Percentiles rank a stretch among this genome's conserved stretches.
Conservation (phyloP, 64 coral and sea anemone genomes). For the Acropora tenuis region DNA sequence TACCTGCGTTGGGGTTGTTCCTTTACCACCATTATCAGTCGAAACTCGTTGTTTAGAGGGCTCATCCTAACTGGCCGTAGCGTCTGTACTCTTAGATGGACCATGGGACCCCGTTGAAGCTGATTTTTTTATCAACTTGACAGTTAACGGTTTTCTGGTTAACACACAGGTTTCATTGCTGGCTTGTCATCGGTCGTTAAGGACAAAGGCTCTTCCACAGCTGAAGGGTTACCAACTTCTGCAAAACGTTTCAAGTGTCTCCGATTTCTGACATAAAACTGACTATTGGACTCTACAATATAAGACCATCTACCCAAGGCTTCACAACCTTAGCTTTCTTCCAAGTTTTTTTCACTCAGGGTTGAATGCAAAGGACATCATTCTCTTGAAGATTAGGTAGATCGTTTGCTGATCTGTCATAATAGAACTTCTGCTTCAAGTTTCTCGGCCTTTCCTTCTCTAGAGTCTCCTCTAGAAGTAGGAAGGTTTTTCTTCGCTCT, state of each 20-base stretch:
- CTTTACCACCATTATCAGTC: too few species aligned
- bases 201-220: not conserved
- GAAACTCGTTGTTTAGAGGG: not conserved
- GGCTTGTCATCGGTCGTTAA: too few species aligned
- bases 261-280: conserved; percentile 7
- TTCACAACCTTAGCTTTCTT: not conserved
- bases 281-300: not conserved
- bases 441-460: not conserved
- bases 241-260: conserved; percentile 3
- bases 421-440: conserved; percentile 1
- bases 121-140: too few species aligned
- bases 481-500: not conserved
- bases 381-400: not conserved
- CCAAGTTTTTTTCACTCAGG: not conserved
- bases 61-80: not conserved
- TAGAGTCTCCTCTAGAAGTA: not conserved
- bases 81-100: too few species aligned
- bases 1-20: too few species aligned
- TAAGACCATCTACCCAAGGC: not conserved
- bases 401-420: not conserved
- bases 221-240: not conserved
- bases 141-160: too few species aligned
- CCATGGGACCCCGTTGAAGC: too few species aligned
- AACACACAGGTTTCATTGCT: too few species aligned
- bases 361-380: not conserved